Evolutionary conservation across 1,140 invertebrate species (phyloP).

Genomic region (Drosophila sp.): DNA sequence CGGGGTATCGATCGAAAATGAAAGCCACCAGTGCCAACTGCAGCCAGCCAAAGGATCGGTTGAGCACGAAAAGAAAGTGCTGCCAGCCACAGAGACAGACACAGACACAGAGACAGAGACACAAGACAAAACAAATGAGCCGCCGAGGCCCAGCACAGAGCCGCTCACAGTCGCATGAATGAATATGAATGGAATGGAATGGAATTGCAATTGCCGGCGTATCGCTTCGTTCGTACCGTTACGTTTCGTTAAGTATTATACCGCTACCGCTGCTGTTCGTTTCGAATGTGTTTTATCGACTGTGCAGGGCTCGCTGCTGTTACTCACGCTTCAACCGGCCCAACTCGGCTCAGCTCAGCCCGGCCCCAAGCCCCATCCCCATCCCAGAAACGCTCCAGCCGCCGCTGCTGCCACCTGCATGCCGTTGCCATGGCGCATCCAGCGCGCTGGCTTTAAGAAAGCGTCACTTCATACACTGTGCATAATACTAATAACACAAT

Average conservation of each 20-base stretch:
- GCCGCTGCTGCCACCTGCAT: slow-evolving; percentile 59
- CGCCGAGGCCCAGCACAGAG: slow-evolving; percentile 39
- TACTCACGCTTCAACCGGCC: slow-evolving; percentile 44
- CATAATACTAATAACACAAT: slow-evolving; percentile 54
- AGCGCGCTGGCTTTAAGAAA: slow-evolving; percentile 37
- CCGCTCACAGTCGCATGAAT: slow-evolving; percentile 48
- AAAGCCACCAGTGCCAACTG: slow-evolving; percentile 36
- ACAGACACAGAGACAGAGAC: slow-evolving; percentile 12
- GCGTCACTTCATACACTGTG: slow-evolving; percentile 61
- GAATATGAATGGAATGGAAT: slow-evolving; percentile 59
- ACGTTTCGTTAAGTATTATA: slow-evolving; percentile 31
- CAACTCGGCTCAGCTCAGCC: slow-evolving; percentile 15
- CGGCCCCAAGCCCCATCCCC: slow-evolving; percentile 41
- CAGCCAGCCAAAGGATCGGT: slow-evolving; percentile 56
- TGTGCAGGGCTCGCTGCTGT: slow-evolving; percentile 67
- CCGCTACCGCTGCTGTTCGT: slow-evolving; percentile 67
- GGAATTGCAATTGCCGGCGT: slow-evolving; percentile 49
- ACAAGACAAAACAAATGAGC: slow-evolving; percentile 31
- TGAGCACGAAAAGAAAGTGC: slow-evolving; percentile 47
- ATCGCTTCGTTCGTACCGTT: slow-evolving; percentile 3
- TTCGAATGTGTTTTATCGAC: slow-evolving; percentile 78
- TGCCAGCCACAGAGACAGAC: slow-evolving; percentile 26
- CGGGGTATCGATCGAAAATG: slow-evolving; percentile 54
- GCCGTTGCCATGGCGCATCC: slow-evolving; percentile 57
- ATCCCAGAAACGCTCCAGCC: slow-evolving; percentile 32